These are phyloP conservation scores for Drosophila takahashii DNA, from an alignment of 1,140 invertebrate genomes.

Conservation along the genomic window DNA sequence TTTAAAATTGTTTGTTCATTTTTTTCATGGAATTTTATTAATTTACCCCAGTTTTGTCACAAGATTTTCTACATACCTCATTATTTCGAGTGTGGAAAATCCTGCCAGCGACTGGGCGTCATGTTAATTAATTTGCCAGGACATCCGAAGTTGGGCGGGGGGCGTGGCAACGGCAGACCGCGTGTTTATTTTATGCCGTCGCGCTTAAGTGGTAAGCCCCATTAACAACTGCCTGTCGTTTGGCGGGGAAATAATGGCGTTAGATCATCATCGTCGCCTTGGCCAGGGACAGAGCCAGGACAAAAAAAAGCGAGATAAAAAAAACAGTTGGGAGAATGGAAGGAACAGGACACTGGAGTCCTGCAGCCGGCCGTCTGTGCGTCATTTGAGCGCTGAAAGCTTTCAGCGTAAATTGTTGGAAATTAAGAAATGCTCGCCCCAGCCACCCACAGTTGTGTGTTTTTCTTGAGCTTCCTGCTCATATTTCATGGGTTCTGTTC, in stretches of 20 bases:
- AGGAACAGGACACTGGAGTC: constrained; percentile 41
- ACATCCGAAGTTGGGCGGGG: constrained; percentile 51
- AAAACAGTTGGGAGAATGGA: constrained; percentile 15
- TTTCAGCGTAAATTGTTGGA: constrained; percentile 82
- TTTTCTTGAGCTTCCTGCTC: constrained; percentile 53
- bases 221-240: constrained; percentile 83
- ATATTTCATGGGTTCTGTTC: constrained; percentile 75
- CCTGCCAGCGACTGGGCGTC: constrained; percentile 44
- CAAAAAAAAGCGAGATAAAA: neutral
- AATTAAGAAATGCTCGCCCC: constrained; percentile 76
- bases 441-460: constrained; percentile 24
- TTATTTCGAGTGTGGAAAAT: constrained; percentile 21
- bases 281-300: constrained; percentile 10
- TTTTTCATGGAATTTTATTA: neutral
- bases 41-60: too few species aligned
- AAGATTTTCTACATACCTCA: neutral
- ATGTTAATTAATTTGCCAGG: constrained; percentile 83
- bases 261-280: constrained; percentile 80
- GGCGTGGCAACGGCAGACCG: constrained; percentile 9
- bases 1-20: neutral
- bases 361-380: constrained; percentile 48
- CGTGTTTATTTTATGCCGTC: constrained; percentile 82
- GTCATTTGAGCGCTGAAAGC: constrained; percentile 82
- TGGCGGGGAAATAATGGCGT: constrained; percentile 77
- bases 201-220: constrained; percentile 82